Base-by-base conservation (phyloP, 2,797 vertebrate genomes). In the Girardinus metallicus region DNA sequence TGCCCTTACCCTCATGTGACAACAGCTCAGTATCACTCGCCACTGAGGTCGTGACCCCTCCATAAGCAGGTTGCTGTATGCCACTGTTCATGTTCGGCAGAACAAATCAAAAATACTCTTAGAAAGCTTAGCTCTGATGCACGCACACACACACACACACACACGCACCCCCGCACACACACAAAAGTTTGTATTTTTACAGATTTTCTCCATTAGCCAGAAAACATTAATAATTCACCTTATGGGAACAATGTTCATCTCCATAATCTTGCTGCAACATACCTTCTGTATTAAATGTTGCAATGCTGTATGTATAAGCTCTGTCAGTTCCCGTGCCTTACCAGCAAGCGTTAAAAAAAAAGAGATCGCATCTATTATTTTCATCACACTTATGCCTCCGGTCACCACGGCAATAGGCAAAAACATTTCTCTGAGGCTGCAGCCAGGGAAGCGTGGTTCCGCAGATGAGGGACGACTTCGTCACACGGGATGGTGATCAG, bases 261-360 rank as follows among this genome's bases (percentile, higher is more conserved):
- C 36, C 31, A 51, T 26, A 12, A 70, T 70, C 36, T 31, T 13
- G 15, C 62, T 43, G 23, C n/a, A 70, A 57, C 74, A 31, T 0
- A 29, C 8, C 34, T 6, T 29, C 51, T 26, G 9, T 29, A 43
- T 41, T n/a, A 76, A 72, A 78, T 75, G 74, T 66, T 18, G 43
- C 77, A 75, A 85, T 78, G 51, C 64, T 78, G 83, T 74, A 79
- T 62, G 46, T 81, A 76, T 78, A 71, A 75, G 34, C 75, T 70
- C 83, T 68, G 83, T 83, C 91, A 93, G 92, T 93, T 94, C 93
- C 90, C 88, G 86, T 87, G 86, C 80, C 80, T 83, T 49, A 75
- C 86, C 81, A 83, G 83, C 83, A 47, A 64, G 84, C 71, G 84
- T 88, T 88, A 86, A 90, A 92, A 92, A 51, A 75, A 9, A 57